These are phyloP conservation scores for Corythaixoides concolor DNA, from an alignment of 2,113 vertebrate species.

Conservation along the genomic window DNA sequence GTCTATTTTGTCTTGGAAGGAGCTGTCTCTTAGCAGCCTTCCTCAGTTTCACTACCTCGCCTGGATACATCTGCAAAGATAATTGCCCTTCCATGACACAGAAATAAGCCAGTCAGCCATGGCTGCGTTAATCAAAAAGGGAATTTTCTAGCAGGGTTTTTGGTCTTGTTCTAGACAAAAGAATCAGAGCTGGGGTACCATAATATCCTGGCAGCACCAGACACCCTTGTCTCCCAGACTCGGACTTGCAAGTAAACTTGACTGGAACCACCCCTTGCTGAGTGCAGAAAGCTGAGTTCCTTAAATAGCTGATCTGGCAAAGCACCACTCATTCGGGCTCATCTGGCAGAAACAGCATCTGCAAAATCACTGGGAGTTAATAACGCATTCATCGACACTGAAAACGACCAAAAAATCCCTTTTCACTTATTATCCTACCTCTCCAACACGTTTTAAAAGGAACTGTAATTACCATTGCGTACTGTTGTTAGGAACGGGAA, in stretches of 20 bases:
- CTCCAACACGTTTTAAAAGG: slow-evolving; percentile 2
- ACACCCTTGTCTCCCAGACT: neutral
- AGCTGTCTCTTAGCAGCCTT: neutral
- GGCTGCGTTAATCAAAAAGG: neutral
- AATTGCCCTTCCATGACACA: neutral
- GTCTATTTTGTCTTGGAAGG: neutral
- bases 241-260: neutral
- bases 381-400: slow-evolving; percentile 38
- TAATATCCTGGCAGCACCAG: neutral
- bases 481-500: neutral
- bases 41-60: neutral
- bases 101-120: neutral
- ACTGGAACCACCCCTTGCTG: slow-evolving; percentile 29
- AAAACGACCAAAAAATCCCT: slow-evolving; percentile 47
- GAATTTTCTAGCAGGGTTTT: neutral
- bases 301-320: slow-evolving; percentile 55
- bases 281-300: neutral
- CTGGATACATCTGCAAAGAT: neutral
- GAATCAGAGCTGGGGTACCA: neutral
- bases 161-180: neutral
- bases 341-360: slow-evolving; percentile 45
- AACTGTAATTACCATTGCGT: slow-evolving; percentile 9
- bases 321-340: neutral
- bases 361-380: slow-evolving; percentile 47
- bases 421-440: slow-evolving; percentile 46